A percentile compares a stretch with the other conserved stretches of the same genome.
Evolutionary conservation across 30 jellyfish, hydroid and myxozoan genomes (phyloP).

Genomic region (Aurelia aurita): DNA sequence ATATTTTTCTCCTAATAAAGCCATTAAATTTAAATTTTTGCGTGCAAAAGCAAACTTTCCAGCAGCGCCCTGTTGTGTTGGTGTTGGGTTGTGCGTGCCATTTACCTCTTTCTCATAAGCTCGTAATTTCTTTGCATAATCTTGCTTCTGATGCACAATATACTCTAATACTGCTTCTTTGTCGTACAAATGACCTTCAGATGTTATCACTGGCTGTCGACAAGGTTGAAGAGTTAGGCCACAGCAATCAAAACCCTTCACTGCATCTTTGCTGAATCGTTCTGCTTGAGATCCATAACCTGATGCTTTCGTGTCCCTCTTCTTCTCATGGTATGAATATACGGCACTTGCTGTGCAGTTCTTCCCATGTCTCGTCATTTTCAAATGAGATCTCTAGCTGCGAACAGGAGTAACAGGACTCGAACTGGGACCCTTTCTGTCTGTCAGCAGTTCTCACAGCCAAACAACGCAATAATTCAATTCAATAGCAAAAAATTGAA

Average conservation of each 20-base stretch:
- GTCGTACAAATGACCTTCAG: slow-evolving; percentile 93
- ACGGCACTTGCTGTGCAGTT: slow-evolving; percentile 99
- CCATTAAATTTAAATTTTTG: no score
- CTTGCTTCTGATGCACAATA: slow-evolving; percentile 89
- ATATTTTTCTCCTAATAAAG: no score
- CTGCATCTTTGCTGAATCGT: slow-evolving; percentile 92
- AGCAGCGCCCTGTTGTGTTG: no score
- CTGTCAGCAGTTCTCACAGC: no score
- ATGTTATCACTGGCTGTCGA: slow-evolving; percentile 94
- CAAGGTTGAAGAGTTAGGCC: slow-evolving; percentile 97
- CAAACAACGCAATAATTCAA: no score
- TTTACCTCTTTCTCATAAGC: slow-evolving; percentile 92
- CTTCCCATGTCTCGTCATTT: slow-evolving; percentile 96
- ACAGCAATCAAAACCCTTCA: slow-evolving; percentile 93
- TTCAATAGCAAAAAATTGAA: no score
- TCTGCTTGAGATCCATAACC: slow-evolving; percentile 96
- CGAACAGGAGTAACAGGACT: background rate
- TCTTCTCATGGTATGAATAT: slow-evolving; percentile 93
- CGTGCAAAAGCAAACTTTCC: no score
- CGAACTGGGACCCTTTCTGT: no score
- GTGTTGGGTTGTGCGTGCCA: no score
- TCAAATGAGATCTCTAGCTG: background rate
- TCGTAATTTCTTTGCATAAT: slow-evolving; percentile 58
- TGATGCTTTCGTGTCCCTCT: slow-evolving; percentile 89
- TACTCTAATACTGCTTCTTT: slow-evolving; percentile 91